Conservation (phyloP, 2,797 vertebrate species). For the Ibycter americanus region DNA sequence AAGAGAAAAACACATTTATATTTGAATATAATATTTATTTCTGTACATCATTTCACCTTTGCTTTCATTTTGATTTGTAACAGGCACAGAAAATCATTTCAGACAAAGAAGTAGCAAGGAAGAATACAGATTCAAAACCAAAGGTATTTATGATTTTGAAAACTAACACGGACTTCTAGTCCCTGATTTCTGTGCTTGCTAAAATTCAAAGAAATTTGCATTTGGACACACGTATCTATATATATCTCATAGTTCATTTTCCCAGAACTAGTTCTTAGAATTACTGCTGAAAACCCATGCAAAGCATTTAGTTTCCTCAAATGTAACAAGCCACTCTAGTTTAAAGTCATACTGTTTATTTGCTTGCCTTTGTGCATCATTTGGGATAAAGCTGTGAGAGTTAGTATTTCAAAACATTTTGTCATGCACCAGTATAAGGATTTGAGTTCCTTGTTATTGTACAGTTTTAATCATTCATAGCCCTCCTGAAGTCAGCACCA, state of each 20-base stretch:
- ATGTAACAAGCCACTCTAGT: not conserved
- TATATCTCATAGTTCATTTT: not conserved
- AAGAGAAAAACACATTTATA: not conserved
- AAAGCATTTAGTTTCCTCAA: not conserved
- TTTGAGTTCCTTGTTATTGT: not conserved
- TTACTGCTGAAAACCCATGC: not conserved
- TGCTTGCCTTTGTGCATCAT: not conserved
- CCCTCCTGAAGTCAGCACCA: not conserved
- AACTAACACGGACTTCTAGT: not conserved
- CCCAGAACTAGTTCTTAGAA: not conserved
- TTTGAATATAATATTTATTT: not conserved
- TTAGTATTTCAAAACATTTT: not conserved
- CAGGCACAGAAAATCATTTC: conserved; percentile 55
- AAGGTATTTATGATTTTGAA: conserved; percentile 46
- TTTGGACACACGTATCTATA: not conserved
- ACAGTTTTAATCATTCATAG: not conserved
- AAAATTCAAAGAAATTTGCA: not conserved
- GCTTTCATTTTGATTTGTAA: conserved; percentile 41
- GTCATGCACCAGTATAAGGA: not conserved
- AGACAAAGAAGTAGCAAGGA: conserved; percentile 12
- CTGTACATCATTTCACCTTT: conserved; percentile 5
- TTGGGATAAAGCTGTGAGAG: not conserved
- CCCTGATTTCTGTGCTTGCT: not conserved
- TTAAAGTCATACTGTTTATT: not conserved
- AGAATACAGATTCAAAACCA: not conserved